A percentile compares a stretch with the other conserved stretches of the same genome.
Evolutionary conservation across 2,113 vertebrate species (phyloP).

Genomic region (Burhinus bistriatus): DNA sequence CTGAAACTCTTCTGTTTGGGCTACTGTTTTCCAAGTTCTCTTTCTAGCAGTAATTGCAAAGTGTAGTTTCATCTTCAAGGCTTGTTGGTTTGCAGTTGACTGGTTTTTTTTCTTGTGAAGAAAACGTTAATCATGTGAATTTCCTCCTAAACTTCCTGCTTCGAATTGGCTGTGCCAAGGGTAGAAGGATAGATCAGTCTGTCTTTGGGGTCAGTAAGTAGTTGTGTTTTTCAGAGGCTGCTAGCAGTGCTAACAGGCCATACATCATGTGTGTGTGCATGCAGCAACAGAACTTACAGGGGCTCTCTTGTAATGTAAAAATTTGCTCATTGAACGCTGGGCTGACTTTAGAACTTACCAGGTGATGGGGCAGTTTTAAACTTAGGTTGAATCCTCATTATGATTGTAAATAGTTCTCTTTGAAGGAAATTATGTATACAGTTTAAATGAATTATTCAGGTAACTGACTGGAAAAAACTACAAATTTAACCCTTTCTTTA

Average conservation of each 20-base stretch:
- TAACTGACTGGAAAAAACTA: neutral
- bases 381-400: neutral
- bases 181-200: neutral
- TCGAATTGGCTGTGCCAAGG: neutral
- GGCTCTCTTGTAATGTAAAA: neutral
- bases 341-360: neutral
- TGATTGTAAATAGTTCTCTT: neutral
- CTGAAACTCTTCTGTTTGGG: neutral
- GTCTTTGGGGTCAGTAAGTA: neutral
- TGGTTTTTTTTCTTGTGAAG: neutral
- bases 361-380: neutral
- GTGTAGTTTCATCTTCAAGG: neutral
- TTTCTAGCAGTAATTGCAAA: neutral
- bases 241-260: neutral
- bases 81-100: neutral
- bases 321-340: neutral
- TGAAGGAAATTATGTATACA: neutral
- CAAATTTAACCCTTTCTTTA: neutral
- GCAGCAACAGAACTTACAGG: neutral
- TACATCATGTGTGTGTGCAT: accelerated
- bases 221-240: neutral
- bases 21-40: neutral
- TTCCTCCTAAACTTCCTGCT: neutral
- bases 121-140: neutral
- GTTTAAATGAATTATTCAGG: neutral